Percentiles rank a stretch among this genome's conserved stretches.
These are phyloP conservation scores for Rhagonycha fulva DNA, from an alignment of 2,888 invertebrate species.

Conservation along the genomic window DNA sequence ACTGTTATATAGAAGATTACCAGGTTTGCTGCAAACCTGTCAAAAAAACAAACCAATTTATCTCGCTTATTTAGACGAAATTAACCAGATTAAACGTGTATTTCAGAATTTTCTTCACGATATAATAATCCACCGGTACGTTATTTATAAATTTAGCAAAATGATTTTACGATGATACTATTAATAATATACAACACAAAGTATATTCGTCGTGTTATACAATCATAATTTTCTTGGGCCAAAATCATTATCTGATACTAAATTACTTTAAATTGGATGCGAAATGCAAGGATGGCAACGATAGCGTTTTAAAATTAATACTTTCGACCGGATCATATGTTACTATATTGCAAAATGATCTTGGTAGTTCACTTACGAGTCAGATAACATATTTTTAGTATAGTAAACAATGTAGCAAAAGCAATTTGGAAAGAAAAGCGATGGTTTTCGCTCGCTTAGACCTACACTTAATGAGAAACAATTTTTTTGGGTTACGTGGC, in stretches of 20 bases:
- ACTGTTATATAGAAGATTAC: no score
- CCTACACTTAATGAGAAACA: neutral
- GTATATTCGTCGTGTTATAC: neutral
- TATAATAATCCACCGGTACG: neutral
- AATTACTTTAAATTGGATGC: neutral
- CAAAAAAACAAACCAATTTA: neutral
- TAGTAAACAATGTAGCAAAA: neutral
- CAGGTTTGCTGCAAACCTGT: no score
- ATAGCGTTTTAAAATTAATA: neutral
- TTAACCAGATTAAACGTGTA: neutral
- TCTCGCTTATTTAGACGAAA: neutral
- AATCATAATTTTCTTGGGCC: neutral
- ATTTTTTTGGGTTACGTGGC: neutral
- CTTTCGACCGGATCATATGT: neutral
- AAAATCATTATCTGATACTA: neutral
- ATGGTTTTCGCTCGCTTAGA: neutral
- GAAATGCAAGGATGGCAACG: neutral
- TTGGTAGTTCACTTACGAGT: neutral
- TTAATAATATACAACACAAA: neutral
- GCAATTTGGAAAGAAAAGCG: neutral
- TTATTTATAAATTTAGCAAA: neutral
- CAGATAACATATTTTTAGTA: neutral
- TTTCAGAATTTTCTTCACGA: neutral
- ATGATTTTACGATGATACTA: neutral
- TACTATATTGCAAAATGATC: neutral